Evolutionary conservation across 2,888 invertebrate genomes (phyloP), one percentile per base, ranked within the genome.

Genomic region (Brenthis hecate): DNA sequence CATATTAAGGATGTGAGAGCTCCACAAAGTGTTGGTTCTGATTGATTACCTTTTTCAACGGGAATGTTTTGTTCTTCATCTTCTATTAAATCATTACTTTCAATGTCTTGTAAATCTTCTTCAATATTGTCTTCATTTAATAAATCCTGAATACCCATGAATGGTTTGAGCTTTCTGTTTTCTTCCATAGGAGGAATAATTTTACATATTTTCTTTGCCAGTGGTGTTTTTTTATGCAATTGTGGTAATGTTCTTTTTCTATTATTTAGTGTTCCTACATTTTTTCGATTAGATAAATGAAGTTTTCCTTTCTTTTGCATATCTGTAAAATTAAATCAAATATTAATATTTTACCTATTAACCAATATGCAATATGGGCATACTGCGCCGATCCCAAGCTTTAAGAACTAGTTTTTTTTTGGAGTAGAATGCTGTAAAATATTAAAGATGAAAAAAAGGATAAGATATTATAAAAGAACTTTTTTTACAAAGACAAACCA

Each of bases 1-100:
- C 91, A 91, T 77, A 95, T 94, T 32, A 95, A 84, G 66, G 91
- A 90, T 56, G 93, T 92, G 71, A 95, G 81, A 14, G 94, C 94
- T 75, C 91, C 93, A 81, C 94, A 94, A 11, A 94, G 80, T 43
- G 76, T 70, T 69, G 85, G 83, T 71, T 86, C 75, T 56, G 70
- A 19, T 28, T 66, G 80, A 47, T 57, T 57, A 36, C 8, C 61
- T 32, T 53, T 36, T 56, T 64, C 65, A 56, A 65, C 54, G 14
- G 63, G 66, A 56, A 32, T 14, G 58, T 66, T 76, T 76, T 76
- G 76, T 60, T 86, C 85, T 68, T 88, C 90, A 82, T 93, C 91
- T 74, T 91, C 92, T 78, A 89, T 87, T 55, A 84, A 77, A 69
- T 79, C 76, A 75, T 19, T 62, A 19, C 28, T 32, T 80, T 75